phyloP scores from a whole-genome alignment of 53 echinoderm and acorn worm genomes.

The Pentamera pediparva region DNA sequence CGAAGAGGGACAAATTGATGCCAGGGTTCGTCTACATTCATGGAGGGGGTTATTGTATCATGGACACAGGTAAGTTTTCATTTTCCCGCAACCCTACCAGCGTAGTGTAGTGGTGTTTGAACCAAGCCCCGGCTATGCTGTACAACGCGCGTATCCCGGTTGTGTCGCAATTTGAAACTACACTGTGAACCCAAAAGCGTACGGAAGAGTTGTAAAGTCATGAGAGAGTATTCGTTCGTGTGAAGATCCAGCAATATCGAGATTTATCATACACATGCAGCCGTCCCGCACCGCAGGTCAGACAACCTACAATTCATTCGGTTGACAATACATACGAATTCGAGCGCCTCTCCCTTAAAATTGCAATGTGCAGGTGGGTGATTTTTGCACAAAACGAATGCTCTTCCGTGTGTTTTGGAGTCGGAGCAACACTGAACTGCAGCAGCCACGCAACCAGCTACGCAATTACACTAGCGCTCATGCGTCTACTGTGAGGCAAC shows the following conservation, averaged over 20 bases:
- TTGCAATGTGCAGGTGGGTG: too few relatives aligned
- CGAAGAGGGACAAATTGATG: not conserved
- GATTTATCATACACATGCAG: too few relatives aligned
- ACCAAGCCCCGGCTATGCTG: not conserved
- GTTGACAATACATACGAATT: too few relatives aligned
- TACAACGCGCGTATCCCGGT: not conserved
- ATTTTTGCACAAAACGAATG: not conserved
- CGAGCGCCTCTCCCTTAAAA: too few relatives aligned
- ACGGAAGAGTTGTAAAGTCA: not conserved
- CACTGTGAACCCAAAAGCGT: not conserved
- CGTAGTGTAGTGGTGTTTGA: not conserved
- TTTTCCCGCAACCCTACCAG: not conserved
- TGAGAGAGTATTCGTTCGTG: not conserved
- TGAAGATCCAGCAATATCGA: too few relatives aligned
- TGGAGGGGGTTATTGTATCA: conserved; percentile 5
- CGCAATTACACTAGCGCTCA: too few relatives aligned
- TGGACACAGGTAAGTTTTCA: conserved; percentile 5
- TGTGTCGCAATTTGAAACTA: too few relatives aligned
- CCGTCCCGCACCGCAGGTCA: too few relatives aligned
- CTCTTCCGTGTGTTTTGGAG: not conserved
- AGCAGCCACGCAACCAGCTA: too few relatives aligned
- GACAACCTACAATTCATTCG: too few relatives aligned
- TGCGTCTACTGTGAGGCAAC: too few relatives aligned
- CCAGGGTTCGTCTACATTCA: conserved; percentile 24
- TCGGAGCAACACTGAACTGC: too few relatives aligned